Percentiles rank a stretch among this genome's conserved stretches.
phyloP scores from a whole-genome alignment of 2,113 vertebrate genomes.

The Ochotona princeps region DNA sequence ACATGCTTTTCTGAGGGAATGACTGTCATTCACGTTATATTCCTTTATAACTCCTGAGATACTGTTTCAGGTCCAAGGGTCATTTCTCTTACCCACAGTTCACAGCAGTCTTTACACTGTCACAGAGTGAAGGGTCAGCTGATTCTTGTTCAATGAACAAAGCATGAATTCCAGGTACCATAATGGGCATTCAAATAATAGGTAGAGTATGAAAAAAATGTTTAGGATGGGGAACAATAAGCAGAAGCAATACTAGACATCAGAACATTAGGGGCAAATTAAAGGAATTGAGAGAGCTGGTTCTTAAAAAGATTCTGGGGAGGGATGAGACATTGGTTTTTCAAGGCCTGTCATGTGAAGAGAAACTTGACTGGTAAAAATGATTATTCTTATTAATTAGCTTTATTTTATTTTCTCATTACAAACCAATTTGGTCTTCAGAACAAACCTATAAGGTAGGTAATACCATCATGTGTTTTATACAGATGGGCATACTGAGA shows the following conservation, averaged over 20 bases:
- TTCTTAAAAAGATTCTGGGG: neutral
- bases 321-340: neutral
- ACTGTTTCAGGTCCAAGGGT: neutral
- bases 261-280: neutral
- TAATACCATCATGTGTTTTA: neutral
- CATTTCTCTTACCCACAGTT: neutral
- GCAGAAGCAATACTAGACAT: neutral
- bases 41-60: neutral
- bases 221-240: neutral
- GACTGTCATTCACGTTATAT: neutral
- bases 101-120: neutral
- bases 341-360: neutral
- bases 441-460: neutral
- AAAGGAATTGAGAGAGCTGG: fast-evolving
- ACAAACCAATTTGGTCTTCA: neutral
- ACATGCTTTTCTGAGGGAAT: neutral
- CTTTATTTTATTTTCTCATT: neutral
- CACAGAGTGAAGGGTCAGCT: neutral
- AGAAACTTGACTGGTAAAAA: neutral
- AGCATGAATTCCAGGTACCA: neutral
- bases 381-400: neutral
- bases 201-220: neutral
- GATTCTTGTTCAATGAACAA: neutral
- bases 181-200: neutral
- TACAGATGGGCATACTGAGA: neutral